Percentiles rank a stretch among this genome's conserved stretches.
Evolutionary conservation across 2,797 vertebrate species (phyloP).

Genomic region (Podarcis lilfordi): DNA sequence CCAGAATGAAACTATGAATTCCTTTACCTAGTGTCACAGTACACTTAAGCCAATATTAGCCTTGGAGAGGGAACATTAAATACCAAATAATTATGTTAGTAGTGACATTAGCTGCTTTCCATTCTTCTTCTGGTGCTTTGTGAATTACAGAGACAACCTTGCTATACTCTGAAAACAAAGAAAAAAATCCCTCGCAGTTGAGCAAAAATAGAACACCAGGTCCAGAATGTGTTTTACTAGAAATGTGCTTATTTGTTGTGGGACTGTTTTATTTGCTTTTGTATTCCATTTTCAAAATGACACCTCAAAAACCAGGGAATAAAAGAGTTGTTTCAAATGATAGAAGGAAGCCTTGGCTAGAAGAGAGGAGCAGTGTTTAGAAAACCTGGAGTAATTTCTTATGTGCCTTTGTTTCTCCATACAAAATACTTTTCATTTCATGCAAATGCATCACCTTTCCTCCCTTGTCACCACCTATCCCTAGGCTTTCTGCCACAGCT

Average conservation of each 20-base stretch:
- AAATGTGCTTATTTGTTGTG: neutral
- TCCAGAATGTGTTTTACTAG: neutral
- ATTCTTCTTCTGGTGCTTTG: neutral
- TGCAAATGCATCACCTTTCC: neutral
- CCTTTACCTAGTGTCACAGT: neutral
- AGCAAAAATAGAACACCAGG: neutral
- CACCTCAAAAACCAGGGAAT: neutral
- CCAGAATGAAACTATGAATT: neutral
- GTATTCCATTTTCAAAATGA: constrained; percentile 7
- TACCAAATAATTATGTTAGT: neutral
- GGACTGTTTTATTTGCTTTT: neutral
- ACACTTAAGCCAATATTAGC: neutral
- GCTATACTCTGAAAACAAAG: neutral
- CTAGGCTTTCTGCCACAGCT: neutral
- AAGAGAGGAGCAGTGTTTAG: neutral
- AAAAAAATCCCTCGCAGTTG: too few relatives aligned
- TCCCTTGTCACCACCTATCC: neutral
- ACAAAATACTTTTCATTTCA: neutral
- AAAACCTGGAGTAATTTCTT: neutral
- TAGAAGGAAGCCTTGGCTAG: neutral
- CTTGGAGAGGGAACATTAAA: neutral
- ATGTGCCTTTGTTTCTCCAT: neutral
- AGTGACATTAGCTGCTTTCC: neutral
- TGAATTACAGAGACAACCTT: neutral
- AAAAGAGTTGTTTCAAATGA: neutral